These are phyloP conservation scores for Stenodema calcarata DNA, from an alignment of 2,888 invertebrate species.

Conservation along the genomic window DNA sequence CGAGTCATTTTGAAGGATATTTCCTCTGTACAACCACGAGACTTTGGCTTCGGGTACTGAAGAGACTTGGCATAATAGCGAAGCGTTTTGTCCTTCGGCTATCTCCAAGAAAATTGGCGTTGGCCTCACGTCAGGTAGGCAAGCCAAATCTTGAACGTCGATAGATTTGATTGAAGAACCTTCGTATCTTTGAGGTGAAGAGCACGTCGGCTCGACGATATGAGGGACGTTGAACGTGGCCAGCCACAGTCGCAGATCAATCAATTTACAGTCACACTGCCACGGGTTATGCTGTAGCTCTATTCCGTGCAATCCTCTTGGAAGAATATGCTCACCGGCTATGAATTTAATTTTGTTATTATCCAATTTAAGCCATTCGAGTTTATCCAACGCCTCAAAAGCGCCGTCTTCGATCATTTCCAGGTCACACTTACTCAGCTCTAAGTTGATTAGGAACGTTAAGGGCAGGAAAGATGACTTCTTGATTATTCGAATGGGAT, in stretches of 20 bases:
- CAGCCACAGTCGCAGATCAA: constrained; percentile 80
- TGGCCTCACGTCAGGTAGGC: constrained; percentile 78
- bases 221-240: constrained; percentile 78
- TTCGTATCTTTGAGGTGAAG: constrained; percentile 72
- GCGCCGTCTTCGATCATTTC: constrained; percentile 78
- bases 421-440: constrained; percentile 81
- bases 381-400: constrained; percentile 78
- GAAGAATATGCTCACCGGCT: constrained; percentile 73
- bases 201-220: constrained; percentile 79
- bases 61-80: constrained; percentile 79
- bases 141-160: constrained; percentile 76
- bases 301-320: constrained; percentile 79
- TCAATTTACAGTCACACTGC: constrained; percentile 85
- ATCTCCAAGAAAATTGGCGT: constrained; percentile 78
- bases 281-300: constrained; percentile 86
- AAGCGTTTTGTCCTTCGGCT: constrained; percentile 80
- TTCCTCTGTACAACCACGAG: constrained; percentile 84
- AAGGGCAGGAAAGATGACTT: constrained; percentile 77
- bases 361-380: constrained; percentile 85
- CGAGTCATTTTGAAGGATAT: constrained; percentile 79
- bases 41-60: constrained; percentile 83
- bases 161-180: constrained; percentile 74
- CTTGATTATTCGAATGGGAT: constrained; percentile 71
- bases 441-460: constrained; percentile 78
- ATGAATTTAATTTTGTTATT: constrained; percentile 80